Evolutionary conservation across 2,113 vertebrate species (phyloP).

Genomic region (Steatornis caripensis): DNA sequence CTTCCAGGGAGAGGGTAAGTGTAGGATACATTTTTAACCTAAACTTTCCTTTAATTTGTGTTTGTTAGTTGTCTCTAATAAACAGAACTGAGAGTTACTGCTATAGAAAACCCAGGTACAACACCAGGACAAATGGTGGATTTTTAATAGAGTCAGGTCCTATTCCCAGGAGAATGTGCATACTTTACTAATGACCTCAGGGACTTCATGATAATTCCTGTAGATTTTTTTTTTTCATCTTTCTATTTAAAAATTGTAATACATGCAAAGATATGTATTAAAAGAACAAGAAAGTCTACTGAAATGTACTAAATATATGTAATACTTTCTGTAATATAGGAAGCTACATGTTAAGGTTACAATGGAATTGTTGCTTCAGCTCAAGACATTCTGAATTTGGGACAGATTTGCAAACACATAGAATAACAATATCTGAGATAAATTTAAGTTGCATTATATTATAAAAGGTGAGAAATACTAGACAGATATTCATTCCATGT

Average conservation of each 20-base stretch:
- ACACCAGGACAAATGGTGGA: not conserved
- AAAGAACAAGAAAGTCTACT: not conserved
- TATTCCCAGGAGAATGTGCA: not conserved
- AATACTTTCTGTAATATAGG: not conserved
- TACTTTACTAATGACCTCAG: not conserved
- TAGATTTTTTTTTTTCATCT: not conserved
- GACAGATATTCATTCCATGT: not conserved
- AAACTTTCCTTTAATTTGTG: not conserved
- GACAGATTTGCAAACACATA: not conserved
- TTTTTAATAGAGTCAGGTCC: not conserved
- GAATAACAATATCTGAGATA: not conserved
- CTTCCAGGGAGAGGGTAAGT: conserved; percentile 98
- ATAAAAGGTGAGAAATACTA: not conserved
- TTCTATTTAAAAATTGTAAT: not conserved
- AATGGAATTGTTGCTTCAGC: not conserved
- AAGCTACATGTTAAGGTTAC: not conserved
- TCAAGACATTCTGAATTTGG: not conserved
- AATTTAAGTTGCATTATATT: not conserved
- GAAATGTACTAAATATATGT: not conserved
- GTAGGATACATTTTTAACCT: not conserved
- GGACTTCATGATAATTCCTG: not conserved
- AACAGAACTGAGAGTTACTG: not conserved
- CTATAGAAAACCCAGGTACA: not conserved
- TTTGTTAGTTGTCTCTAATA: not conserved
- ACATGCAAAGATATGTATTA: not conserved